Evolutionary conservation across 1,140 invertebrate genomes (phyloP), one percentile per base, ranked within the genome.

Genomic region (Aethina tumida): DNA sequence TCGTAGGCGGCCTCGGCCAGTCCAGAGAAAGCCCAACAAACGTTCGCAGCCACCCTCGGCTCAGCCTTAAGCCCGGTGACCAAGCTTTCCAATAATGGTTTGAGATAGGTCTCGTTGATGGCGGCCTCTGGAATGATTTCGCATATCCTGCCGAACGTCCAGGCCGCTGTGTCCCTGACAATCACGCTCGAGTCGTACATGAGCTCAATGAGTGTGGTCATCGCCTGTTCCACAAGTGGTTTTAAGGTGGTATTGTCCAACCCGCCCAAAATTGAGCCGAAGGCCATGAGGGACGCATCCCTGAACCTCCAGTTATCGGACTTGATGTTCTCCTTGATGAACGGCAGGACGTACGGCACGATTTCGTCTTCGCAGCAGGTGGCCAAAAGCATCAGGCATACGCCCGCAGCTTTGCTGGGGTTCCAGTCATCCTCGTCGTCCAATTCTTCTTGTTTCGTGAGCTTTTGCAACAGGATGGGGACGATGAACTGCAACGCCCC

Each of bases 371-470:
- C 94, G 62, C 93, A 97, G 56, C 95, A 98, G 16, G 90, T 87
- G 15, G 97, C 85, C 44, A 99, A 69, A 9, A 99, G 68, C 92
- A 99, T 98, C 0, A 99, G 68, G 65, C 96, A 99, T n/a, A 99
- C 96, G 15, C 96, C 94, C 15, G 97, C 92, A 4, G 97, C 92
- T 71, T 99, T 99, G 44, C 92, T 89, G 4, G 97, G 97, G 68
- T 97, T 98, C 97, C 97, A 99, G 56, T 97, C 95, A 60, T 99
- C 92, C 62, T 99, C 95, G 65, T 99, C 95, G 59, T 95, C 92
- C 48, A 79, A 73, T 55, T 86, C 81, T 58, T 89, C 84, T 67
- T 98, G 94, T 66, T 96, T 96, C 1, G 93, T 96, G 27, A 99
- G 65, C 55, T 90, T 94, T 54, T 90, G 79, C 60, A 96, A 82